Evolutionary conservation across 30 jellyfish, hydroid and myxozoan genomes (phyloP).

Genomic region (Aurelia sp.): DNA sequence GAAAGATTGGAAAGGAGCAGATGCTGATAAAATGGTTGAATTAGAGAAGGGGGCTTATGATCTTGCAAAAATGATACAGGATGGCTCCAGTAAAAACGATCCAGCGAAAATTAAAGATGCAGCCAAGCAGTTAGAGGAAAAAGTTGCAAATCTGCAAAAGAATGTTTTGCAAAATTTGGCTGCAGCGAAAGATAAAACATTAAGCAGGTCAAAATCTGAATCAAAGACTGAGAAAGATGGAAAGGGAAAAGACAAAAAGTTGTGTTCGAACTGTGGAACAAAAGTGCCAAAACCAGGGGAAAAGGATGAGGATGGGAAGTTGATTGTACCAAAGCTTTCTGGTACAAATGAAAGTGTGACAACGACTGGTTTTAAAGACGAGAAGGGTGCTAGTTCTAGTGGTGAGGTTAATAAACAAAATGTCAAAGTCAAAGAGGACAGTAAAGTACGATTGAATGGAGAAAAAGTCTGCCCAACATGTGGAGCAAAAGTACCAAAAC

Average conservation of each 20-base stretch:
- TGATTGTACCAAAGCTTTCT: constrained; percentile 28
- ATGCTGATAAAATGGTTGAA: constrained; percentile 17
- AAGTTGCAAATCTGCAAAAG: constrained; percentile 14
- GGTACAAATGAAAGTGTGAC: background rate
- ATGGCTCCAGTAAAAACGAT: constrained; percentile 8
- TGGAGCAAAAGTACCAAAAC: constrained; percentile 31
- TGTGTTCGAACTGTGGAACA: constrained; percentile 11
- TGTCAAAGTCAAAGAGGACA: background rate
- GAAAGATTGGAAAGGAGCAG: constrained; percentile 3
- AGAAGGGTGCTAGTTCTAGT: background rate
- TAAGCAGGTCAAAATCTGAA: background rate
- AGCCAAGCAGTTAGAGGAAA: constrained; percentile 21
- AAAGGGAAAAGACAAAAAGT: background rate
- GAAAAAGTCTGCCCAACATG: constrained; percentile 3
- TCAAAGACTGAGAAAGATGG: background rate
- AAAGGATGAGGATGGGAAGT: background rate
- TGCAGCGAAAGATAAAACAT: background rate
- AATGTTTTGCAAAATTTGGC: constrained; percentile 19
- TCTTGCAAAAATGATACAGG: constrained; percentile 38
- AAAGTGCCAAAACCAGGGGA: constrained; percentile 39
- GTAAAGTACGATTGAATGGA: background rate
- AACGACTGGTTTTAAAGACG: background rate
- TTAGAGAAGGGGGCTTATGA: constrained; percentile 16
- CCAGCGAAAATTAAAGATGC: constrained; percentile 33
- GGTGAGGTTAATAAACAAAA: background rate